phyloP scores from a whole-genome alignment of 2,797 vertebrate species.

The Halcyon smyrnensis region DNA sequence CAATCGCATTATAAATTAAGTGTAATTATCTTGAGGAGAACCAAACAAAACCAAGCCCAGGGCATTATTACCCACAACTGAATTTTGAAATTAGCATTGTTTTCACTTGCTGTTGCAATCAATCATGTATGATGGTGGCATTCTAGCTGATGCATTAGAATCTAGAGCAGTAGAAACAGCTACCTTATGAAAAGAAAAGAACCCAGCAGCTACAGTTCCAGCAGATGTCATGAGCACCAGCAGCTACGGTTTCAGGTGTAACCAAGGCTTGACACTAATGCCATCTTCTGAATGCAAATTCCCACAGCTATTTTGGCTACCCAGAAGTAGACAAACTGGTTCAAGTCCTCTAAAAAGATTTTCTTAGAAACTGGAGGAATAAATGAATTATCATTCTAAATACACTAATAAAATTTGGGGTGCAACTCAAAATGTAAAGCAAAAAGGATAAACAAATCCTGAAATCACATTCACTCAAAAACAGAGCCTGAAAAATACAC shows the following conservation, averaged over 20 bases:
- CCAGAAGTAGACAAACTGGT: not conserved
- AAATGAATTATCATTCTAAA: not conserved
- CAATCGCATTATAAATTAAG: not conserved
- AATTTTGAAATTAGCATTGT: not conserved
- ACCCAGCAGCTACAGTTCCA: not conserved
- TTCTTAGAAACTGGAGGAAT: not conserved
- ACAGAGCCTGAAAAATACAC: not conserved
- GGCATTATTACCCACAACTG: not conserved
- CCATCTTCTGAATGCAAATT: not conserved
- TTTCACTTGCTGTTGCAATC: not conserved
- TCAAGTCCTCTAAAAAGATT: not conserved
- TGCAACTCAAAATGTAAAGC: not conserved
- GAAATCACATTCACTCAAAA: not conserved
- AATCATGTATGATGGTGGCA: not conserved
- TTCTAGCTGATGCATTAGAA: not conserved
- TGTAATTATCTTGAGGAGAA: not conserved
- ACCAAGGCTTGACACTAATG: not conserved
- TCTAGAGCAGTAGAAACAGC: not conserved
- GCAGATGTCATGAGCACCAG: not conserved
- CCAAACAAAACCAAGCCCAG: not conserved
- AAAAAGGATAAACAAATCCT: not conserved
- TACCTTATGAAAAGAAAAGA: not conserved
- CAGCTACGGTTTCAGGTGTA: not conserved
- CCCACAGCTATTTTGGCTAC: not conserved
- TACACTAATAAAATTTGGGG: not conserved